A percentile compares a stretch with the other conserved stretches of the same genome.
Conservation (phyloP, 1,140 invertebrate species). For the Dreissena rostriformis region DNA sequence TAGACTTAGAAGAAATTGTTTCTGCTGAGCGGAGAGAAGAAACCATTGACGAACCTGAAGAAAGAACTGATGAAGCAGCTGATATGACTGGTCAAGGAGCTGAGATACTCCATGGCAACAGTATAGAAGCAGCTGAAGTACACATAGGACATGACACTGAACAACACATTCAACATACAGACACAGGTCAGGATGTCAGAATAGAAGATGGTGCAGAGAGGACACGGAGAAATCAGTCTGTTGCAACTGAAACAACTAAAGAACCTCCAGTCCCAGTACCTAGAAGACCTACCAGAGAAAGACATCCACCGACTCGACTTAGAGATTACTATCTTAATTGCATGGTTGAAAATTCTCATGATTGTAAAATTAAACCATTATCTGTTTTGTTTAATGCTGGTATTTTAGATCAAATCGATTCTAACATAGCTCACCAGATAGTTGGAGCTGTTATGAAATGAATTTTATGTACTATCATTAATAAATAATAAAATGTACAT, state of each 20-base stretch:
- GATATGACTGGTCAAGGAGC: too few species aligned
- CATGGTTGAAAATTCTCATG: neutral
- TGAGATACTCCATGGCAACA: too few species aligned
- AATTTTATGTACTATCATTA: too few species aligned
- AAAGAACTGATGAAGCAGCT: too few species aligned
- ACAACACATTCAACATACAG: too few species aligned
- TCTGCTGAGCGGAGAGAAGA: too few species aligned
- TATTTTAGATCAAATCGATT: conserved; percentile 4
- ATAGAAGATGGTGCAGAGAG: neutral
- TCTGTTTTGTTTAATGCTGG: neutral
- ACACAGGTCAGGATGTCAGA: too few species aligned
- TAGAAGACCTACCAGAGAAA: neutral
- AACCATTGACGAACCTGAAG: too few species aligned
- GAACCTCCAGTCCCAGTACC: neutral
- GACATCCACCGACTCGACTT: neutral
- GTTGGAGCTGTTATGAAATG: neutral
- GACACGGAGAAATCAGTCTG: neutral
- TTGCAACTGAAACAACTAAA: neutral
- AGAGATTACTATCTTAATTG: neutral
- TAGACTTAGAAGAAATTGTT: too few species aligned
- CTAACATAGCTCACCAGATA: neutral
- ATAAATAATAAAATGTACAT: too few species aligned
- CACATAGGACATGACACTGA: too few species aligned
- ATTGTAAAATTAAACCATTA: neutral
- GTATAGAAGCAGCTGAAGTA: too few species aligned